Evolutionary conservation across 2,888 invertebrate genomes (phyloP), one percentile per base, ranked within the genome.

Genomic region (Hyposoter dolosus): DNA sequence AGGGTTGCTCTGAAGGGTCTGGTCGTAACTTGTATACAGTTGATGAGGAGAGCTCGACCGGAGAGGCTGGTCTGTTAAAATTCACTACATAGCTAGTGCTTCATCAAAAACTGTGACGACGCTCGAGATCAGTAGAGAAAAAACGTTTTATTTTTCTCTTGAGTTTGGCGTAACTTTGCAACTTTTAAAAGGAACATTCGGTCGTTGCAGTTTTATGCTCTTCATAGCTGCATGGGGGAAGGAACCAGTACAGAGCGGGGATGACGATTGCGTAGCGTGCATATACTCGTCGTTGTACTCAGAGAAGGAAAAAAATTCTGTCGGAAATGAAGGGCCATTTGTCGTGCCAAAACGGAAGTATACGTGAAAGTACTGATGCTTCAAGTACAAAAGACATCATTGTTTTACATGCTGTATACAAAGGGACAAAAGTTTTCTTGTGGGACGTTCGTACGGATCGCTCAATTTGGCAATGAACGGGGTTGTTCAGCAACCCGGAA

Each of bases 381-480:
- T 50, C 5, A 65, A 47, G 32, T 6, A 63, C 23, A 19, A 45
- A n/a, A 60, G 75, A 28, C 43, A 4, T 12, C 45, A 47, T 47
- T 35, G 47, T 47, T 76, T 28, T 28, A 17, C 65, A 32, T 50
- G 63, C 35, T 43, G n/a, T 15, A 69, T 32, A 28, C n/a, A 3
- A 7, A 32, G 53, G 53, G 23, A 35, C 66, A 28, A 60, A 32
- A 69, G 69, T 60, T 60, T 60, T 60, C 56, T 60, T 28, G 28
- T 15, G 15, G 28, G 15, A 32, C n/a, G 47, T 15, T 19, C 72
- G 72, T 40, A 56, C 68, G 19, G 43, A 53, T 45, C 45, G 66
- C 56, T 56, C 75, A 82, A 75, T 82, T 82, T 74, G 56, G 81
- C 81, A 82, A 65, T 68, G 53, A 75, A 66, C 75, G 81, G 56